These are phyloP conservation scores for Chelonus insularis DNA, from an alignment of 1,140 invertebrate genomes.

Conservation along the genomic window DNA sequence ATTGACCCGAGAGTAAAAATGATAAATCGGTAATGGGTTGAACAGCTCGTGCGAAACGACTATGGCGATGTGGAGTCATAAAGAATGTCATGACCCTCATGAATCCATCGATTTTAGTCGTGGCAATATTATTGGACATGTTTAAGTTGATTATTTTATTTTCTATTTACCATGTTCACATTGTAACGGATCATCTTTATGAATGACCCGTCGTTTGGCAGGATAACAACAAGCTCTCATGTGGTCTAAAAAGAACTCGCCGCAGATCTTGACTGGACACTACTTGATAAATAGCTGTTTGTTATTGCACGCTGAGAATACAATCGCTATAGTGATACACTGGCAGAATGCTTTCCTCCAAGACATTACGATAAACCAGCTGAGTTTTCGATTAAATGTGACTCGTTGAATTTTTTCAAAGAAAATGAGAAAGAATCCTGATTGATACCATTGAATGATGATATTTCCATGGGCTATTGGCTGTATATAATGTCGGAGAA, in stretches of 20 bases:
- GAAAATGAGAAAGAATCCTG: too few species aligned
- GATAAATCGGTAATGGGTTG: conserved; percentile 45
- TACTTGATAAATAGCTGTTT: conserved; percentile 26
- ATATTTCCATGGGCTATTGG: too few species aligned
- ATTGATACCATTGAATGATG: too few species aligned
- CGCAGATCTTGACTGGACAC: background rate
- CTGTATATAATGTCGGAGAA: too few species aligned
- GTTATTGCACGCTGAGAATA: conserved; percentile 18
- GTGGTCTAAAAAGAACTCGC: background rate
- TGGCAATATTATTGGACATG: background rate
- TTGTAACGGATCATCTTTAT: conserved; percentile 29
- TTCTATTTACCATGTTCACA: conserved; percentile 18
- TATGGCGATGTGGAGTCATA: background rate
- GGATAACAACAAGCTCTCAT: conserved; percentile 21
- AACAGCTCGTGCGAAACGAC: conserved; percentile 41
- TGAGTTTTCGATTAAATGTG: too few species aligned
- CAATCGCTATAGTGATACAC: conserved; percentile 1
- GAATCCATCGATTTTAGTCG: background rate
- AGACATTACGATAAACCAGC: too few species aligned
- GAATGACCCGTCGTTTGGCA: conserved; percentile 25
- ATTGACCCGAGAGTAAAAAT: conserved; percentile 36
- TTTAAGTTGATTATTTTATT: background rate
- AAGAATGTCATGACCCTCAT: background rate
- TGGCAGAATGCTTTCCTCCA: background rate
- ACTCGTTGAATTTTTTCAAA: too few species aligned